Evolutionary conservation across 2,797 vertebrate species (phyloP).

Genomic region (Anguilla megastoma): DNA sequence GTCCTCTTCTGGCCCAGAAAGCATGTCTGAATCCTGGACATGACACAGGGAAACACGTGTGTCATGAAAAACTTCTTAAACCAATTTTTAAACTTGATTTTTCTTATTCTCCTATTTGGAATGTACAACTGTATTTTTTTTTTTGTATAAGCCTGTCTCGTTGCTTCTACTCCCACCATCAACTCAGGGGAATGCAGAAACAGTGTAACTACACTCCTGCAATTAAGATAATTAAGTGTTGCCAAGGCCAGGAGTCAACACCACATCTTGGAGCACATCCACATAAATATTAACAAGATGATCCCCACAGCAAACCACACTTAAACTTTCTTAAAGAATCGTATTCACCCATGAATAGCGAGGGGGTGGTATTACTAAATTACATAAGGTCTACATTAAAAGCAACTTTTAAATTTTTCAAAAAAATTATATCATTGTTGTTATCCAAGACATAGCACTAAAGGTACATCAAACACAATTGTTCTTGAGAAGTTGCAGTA

Average conservation of each 20-base stretch:
- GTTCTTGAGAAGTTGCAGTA: too few species aligned
- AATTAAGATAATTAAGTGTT: not conserved
- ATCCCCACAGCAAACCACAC: not conserved
- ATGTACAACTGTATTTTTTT: not conserved
- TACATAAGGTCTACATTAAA: too few species aligned
- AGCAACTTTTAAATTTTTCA: not conserved
- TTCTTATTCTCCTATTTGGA: not conserved
- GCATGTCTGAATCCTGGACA: slow-evolving; percentile 81
- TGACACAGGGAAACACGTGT: not conserved
- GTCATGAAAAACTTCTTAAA: not conserved
- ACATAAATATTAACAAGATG: not conserved
- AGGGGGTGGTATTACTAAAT: too few species aligned
- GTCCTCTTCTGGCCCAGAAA: slow-evolving; percentile 73
- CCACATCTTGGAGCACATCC: not conserved
- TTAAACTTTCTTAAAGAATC: not conserved
- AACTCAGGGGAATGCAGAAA: not conserved
- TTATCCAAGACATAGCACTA: not conserved
- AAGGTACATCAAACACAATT: not conserved
- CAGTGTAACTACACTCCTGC: not conserved
- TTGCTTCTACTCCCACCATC: not conserved
- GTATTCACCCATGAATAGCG: not conserved
- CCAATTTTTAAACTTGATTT: not conserved
- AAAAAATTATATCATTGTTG: not conserved
- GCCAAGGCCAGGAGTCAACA: not conserved
- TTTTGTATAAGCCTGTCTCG: not conserved